Conservation (phyloP, 2,113 vertebrate genomes). For the Ictalurus furcatus region DNA sequence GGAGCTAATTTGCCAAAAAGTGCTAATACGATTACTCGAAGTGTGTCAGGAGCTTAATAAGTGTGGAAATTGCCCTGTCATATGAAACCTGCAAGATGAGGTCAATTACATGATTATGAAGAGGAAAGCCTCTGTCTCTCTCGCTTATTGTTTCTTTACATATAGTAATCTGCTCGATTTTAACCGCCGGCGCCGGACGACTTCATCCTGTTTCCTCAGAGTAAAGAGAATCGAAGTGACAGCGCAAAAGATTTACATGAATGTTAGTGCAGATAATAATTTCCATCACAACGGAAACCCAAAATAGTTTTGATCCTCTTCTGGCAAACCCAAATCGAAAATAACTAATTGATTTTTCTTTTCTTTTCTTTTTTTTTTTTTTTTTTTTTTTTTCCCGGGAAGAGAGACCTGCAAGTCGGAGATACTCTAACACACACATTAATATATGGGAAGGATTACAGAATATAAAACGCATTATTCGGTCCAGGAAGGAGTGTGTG, state of each 20-base stretch:
- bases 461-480: slow-evolving; percentile 27
- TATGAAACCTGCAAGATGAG: slow-evolving; percentile 73
- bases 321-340: slow-evolving; percentile 31
- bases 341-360: slow-evolving; percentile 19
- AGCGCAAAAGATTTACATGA: slow-evolving; percentile 77
- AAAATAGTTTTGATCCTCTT: slow-evolving; percentile 64
- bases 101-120: slow-evolving; percentile 77
- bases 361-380: neutral
- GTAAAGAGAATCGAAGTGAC: slow-evolving; percentile 73
- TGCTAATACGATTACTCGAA: slow-evolving; percentile 82
- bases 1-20: slow-evolving; percentile 76
- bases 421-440: slow-evolving; percentile 19
- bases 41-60: slow-evolving; percentile 83
- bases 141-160: slow-evolving; percentile 79
- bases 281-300: slow-evolving; percentile 59
- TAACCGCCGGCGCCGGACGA: slow-evolving; percentile 61
- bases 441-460: slow-evolving; percentile 36
- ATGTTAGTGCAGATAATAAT: slow-evolving; percentile 69
- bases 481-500: slow-evolving; percentile 2
- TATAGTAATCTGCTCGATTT: slow-evolving; percentile 77
- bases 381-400: neutral
- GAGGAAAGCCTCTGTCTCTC: slow-evolving; percentile 65
- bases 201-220: slow-evolving; percentile 73
- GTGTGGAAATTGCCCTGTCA: slow-evolving; percentile 84
- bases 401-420: neutral